A percentile compares a stretch with the other conserved stretches of the same genome.
Evolutionary conservation across 2,113 vertebrate genomes (phyloP).

Genomic region (Gymnocephalus cernua): DNA sequence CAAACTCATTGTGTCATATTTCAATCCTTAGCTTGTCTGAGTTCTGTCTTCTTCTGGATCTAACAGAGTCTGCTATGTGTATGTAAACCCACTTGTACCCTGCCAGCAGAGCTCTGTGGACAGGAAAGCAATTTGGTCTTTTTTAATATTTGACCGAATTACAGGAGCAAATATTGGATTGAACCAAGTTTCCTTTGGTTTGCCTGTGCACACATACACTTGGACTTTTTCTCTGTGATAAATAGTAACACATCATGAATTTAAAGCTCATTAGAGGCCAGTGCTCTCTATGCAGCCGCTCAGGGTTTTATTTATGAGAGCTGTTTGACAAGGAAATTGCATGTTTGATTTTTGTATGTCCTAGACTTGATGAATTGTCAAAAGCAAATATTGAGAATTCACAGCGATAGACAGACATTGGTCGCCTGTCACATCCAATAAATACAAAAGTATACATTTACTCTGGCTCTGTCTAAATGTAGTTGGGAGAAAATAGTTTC

Average conservation of each 20-base stretch:
- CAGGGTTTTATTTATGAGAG: constrained; percentile 64
- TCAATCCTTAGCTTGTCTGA: constrained; percentile 74
- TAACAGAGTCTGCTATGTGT: constrained; percentile 76
- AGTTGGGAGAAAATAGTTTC: constrained; percentile 51
- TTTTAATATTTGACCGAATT: constrained; percentile 81
- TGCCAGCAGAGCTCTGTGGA: constrained; percentile 68
- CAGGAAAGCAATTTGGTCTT: constrained; percentile 76
- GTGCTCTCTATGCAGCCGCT: constrained; percentile 52
- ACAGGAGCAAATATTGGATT: constrained; percentile 79
- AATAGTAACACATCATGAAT: constrained; percentile 73
- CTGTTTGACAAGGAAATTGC: constrained; percentile 73
- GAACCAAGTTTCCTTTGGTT: constrained; percentile 75
- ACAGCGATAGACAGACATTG: constrained; percentile 55
- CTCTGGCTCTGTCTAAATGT: constrained; percentile 51
- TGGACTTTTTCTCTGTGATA: constrained; percentile 67
- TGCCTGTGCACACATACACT: constrained; percentile 53
- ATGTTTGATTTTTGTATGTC: constrained; percentile 68
- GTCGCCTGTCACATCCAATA: constrained; percentile 67
- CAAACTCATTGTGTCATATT: constrained; percentile 79
- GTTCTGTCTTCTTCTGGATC: constrained; percentile 51
- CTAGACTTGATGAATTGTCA: constrained; percentile 60
- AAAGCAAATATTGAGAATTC: constrained; percentile 73
- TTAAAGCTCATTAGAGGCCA: constrained; percentile 69
- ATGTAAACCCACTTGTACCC: constrained; percentile 42
- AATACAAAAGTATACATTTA: constrained; percentile 54